phyloP scores from a whole-genome alignment of 2,797 vertebrate species.

The Gambelia wislizenii region DNA sequence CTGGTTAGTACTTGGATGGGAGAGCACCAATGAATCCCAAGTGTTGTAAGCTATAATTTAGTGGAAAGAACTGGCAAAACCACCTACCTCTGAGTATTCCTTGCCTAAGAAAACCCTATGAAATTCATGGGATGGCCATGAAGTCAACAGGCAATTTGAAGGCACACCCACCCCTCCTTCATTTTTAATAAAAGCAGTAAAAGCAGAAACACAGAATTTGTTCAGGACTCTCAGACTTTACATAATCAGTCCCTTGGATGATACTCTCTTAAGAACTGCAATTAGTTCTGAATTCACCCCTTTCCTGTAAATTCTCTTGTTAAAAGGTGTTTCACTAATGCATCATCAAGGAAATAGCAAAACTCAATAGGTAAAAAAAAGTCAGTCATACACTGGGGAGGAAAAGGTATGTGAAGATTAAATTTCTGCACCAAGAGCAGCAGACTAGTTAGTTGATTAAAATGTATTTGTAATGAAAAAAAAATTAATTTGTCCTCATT shows the following conservation, averaged over 20 bases:
- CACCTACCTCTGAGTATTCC: too few relatives aligned
- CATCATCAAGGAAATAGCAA: neutral
- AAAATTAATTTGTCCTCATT: neutral
- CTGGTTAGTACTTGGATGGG: neutral
- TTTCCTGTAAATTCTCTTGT: neutral
- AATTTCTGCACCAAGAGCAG: slow-evolving; percentile 12
- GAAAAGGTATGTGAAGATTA: neutral
- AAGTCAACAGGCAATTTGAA: too few relatives aligned
- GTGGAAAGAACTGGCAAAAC: too few relatives aligned
- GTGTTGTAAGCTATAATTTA: too few relatives aligned
- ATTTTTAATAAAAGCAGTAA: neutral
- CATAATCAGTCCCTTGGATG: neutral
- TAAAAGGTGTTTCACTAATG: neutral
- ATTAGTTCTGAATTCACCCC: neutral
- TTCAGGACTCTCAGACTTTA: neutral
- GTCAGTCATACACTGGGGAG: neutral
- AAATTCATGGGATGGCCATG: too few relatives aligned
- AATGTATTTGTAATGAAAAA: neutral
- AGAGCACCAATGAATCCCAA: too few relatives aligned
- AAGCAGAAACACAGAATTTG: neutral
- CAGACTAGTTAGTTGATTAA: slow-evolving; percentile 24
- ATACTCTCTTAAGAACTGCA: neutral
- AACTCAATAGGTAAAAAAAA: neutral
- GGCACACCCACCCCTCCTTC: neutral
- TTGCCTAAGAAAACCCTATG: too few relatives aligned